phyloP scores from a whole-genome alignment of 2,113 vertebrate genomes.

The Arvicanthis niloticus region DNA sequence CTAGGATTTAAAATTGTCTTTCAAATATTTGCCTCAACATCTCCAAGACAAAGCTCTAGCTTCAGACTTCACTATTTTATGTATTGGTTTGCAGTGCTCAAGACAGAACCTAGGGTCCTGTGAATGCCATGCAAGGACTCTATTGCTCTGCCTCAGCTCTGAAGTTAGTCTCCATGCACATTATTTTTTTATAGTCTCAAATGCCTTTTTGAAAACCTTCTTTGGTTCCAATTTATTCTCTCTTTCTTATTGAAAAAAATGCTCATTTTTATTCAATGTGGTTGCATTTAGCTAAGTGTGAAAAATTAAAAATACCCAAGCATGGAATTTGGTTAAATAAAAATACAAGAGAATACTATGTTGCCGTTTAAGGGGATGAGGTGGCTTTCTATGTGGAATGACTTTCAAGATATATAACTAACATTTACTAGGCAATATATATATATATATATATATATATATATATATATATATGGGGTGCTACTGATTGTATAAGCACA shows the following conservation, averaged over 20 bases:
- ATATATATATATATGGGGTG: background rate
- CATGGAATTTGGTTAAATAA: conserved; percentile 34
- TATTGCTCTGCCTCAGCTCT: background rate
- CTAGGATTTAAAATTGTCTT: conserved; percentile 47
- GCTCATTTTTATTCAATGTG: background rate
- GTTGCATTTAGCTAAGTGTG: conserved; percentile 1
- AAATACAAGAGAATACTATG: background rate
- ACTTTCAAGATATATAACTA: background rate
- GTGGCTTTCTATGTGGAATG: background rate
- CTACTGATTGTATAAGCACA: conserved; percentile 23
- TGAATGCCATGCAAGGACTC: background rate
- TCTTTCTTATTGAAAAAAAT: background rate
- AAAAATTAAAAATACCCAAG: conserved; percentile 47
- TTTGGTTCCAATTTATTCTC: background rate
- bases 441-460: background rate
- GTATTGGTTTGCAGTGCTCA: background rate
- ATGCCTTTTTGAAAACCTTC: background rate
- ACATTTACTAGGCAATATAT: conserved; percentile 38
- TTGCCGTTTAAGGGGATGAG: conserved; percentile 37
- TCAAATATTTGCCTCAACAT: conserved; percentile 21
- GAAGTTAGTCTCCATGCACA: background rate
- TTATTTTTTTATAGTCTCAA: background rate
- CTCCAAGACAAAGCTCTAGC: background rate
- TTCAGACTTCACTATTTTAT: background rate
- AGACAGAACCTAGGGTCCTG: background rate